Conservation (phyloP, 1,140 invertebrate species). For the Heliconius hewitsoni region DNA sequence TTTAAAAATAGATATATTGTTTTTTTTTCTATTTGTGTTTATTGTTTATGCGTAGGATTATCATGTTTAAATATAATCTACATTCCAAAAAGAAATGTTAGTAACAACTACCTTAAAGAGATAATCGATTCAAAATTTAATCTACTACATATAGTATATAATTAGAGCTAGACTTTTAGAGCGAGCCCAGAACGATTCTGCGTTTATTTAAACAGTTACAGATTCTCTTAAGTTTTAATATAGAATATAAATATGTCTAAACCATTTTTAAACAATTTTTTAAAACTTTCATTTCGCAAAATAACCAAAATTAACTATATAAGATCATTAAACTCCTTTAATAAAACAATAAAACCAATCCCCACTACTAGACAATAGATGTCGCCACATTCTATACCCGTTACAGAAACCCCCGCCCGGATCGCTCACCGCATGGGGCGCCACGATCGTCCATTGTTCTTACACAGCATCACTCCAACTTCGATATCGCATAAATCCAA, state of each 20-base stretch:
- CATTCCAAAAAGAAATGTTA: too few species aligned
- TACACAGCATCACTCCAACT: slow-evolving; percentile 62
- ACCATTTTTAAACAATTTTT: too few species aligned
- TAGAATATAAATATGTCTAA: too few species aligned
- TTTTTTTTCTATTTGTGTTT: not conserved
- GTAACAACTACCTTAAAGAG: too few species aligned
- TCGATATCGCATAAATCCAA: slow-evolving; percentile 79
- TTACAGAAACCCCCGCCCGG: slow-evolving; percentile 31
- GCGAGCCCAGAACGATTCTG: too few species aligned
- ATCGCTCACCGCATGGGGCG: slow-evolving; percentile 73
- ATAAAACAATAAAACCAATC: slow-evolving; percentile 40
- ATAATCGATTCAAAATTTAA: too few species aligned
- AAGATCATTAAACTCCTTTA: not conserved
- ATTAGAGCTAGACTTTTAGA: too few species aligned
- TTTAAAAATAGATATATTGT: not conserved
- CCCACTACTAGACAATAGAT: slow-evolving; percentile 69
- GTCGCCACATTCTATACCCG: slow-evolving; percentile 50
- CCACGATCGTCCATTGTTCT: slow-evolving; percentile 77
- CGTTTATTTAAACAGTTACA: too few species aligned
- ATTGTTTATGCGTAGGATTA: too few species aligned
- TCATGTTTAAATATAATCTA: too few species aligned
- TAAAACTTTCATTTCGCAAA: not conserved
- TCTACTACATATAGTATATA: too few species aligned
- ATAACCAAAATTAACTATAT: not conserved
- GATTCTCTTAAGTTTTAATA: too few species aligned